phyloP scores from a whole-genome alignment of 1,140 invertebrate genomes.

The Danaus melanippus region DNA sequence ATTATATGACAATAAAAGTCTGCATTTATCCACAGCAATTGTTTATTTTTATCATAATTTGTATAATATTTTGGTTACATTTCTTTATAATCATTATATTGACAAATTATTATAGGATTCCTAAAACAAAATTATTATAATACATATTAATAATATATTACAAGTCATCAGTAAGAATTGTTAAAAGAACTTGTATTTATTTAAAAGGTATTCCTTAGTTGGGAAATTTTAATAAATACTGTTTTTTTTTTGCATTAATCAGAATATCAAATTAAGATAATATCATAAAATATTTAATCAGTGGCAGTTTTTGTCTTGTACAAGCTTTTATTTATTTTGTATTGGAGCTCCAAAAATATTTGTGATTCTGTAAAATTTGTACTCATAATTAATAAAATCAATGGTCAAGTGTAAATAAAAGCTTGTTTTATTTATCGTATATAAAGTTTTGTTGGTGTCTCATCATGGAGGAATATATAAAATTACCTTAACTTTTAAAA shows the following conservation, averaged over 20 bases:
- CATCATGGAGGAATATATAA: too few relatives aligned
- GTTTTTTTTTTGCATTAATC: conserved; percentile 15
- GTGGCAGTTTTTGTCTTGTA: too few relatives aligned
- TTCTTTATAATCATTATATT: conserved; percentile 50
- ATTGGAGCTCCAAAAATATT: too few relatives aligned
- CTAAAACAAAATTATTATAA: conserved; percentile 61
- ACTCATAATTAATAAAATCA: too few relatives aligned
- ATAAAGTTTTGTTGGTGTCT: too few relatives aligned
- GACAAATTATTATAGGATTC: conserved; percentile 58
- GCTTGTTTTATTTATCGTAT: too few relatives aligned
- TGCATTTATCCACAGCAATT: conserved; percentile 48
- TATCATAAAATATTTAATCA: conserved; percentile 10
- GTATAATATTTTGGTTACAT: conserved; percentile 71
- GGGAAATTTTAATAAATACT: too few relatives aligned
- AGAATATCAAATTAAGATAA: conserved; percentile 28
- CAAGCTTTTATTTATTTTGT: too few relatives aligned
- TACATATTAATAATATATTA: conserved; percentile 60
- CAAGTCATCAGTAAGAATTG: conserved; percentile 31
- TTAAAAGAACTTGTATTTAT: conserved; percentile 7
- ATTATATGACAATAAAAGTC: conserved; percentile 1
- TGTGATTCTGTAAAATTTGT: too few relatives aligned
- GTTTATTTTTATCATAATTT: conserved; percentile 65
- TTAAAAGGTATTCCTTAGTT: too few relatives aligned
- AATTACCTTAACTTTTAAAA: too few relatives aligned
- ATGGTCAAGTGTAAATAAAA: too few relatives aligned